Evolutionary conservation across 2,888 invertebrate genomes (phyloP), one percentile per base, ranked within the genome.

Genomic region (Metalampra italica): DNA sequence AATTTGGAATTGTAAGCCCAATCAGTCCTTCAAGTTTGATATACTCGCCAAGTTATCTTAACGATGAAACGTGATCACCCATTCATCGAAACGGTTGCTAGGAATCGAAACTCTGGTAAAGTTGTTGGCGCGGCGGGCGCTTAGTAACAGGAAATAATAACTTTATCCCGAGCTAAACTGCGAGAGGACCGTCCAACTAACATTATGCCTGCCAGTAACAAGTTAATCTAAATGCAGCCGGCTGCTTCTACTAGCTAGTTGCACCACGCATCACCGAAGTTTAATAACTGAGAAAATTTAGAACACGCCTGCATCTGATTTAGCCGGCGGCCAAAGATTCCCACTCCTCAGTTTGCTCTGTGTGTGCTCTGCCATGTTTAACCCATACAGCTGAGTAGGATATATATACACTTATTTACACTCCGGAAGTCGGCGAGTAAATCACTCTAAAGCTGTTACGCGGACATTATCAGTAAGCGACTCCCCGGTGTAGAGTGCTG

Each of bases 171-270:
- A 76, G 81, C 78, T 81, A 77, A 80, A 81, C 85, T 81, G 78
- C 64, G 71, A 76, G 78, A 82, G 78, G 80, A 82, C 80, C 78
- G 83, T 71, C 85, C 82, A 76, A 83, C 85, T 83, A 86, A 85
- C 87, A 87, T 85, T 84, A 83, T 86, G 87, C 78, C 85, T 87
- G 86, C 82, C 75, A 81, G 84, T 87, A 86, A 87, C 88, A 88
- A 88, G 84, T 87, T 87, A 85, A 88, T 88, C 83, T 87, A 85
- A 88, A 89, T 87, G 82, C 83, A 82, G 71, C 82, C 75, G 77
- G 76, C 82, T 85, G 78, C 80, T 75, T 75, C 75, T 60, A 71
- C 75, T 57, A 75, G 76, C 69, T 78, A 74, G 78, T 73, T 75
- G 72, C 67, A 65, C 68, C 77, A 86, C 82, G 87, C 88, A 88